A percentile compares a stretch with the other conserved stretches of the same genome.
These are phyloP conservation scores for Drosophila lowei DNA, from an alignment of 1,140 invertebrate genomes.

Conservation along the genomic window DNA sequence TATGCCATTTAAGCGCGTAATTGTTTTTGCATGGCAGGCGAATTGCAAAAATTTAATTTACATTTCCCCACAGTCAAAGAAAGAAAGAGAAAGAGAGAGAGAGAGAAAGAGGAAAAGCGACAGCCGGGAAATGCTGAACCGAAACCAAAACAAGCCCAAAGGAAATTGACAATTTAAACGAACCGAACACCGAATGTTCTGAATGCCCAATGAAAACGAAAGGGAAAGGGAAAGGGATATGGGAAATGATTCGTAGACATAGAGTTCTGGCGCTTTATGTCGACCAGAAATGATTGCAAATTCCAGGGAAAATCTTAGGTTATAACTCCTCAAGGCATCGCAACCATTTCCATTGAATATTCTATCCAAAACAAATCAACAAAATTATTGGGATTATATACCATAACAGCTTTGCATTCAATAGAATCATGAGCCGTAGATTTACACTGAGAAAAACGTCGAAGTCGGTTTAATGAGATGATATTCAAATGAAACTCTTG, in stretches of 20 bases:
- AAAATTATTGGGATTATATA: too few relatives aligned
- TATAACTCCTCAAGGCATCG: too few relatives aligned
- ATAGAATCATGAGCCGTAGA: too few relatives aligned
- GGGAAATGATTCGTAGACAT: not conserved
- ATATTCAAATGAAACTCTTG: too few relatives aligned
- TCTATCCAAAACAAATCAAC: too few relatives aligned
- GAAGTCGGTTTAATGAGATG: too few relatives aligned
- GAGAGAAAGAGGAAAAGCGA: constrained; percentile 1
- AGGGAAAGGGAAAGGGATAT: not conserved
- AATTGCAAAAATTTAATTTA: constrained; percentile 68
- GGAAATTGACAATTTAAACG: constrained; percentile 34
- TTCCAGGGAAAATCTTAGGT: too few relatives aligned
- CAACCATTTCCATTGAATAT: too few relatives aligned
- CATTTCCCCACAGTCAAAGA: constrained; percentile 33
- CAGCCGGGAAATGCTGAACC: constrained; percentile 17
- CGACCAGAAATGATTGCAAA: too few relatives aligned
- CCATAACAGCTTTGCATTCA: too few relatives aligned
- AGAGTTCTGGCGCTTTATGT: too few relatives aligned
- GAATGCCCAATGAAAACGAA: constrained; percentile 9
- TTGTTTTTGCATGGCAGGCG: constrained; percentile 58
- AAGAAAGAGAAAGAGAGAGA: constrained; percentile 7
- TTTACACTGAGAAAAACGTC: too few relatives aligned
- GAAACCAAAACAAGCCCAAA: constrained; percentile 23
- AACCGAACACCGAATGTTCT: constrained; percentile 36
- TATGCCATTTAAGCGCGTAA: constrained; percentile 74